These are phyloP conservation scores for Vultur gryphus DNA, from an alignment of 2,797 vertebrate genomes.

Conservation along the genomic window DNA sequence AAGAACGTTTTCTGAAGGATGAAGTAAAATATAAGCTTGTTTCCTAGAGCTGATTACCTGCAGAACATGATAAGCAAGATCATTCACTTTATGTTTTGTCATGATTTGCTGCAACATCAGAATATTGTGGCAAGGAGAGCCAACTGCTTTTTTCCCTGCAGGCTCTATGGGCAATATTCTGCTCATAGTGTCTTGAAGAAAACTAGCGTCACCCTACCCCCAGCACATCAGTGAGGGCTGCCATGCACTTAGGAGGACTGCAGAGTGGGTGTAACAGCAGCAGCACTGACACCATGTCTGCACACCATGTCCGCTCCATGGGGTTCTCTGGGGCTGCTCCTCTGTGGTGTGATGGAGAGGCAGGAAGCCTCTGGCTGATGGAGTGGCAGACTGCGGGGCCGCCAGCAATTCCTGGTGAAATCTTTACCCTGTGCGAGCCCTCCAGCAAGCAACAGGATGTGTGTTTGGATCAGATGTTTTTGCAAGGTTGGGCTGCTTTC, in stretches of 20 bases:
- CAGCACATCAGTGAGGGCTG: neutral
- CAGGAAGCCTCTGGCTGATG: neutral
- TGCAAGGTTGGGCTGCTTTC: neutral
- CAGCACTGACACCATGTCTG: accelerated
- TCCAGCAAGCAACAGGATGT: neutral
- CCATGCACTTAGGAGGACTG: neutral
- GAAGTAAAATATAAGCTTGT: neutral
- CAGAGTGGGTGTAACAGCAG: neutral
- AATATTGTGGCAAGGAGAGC: neutral
- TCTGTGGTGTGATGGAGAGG: neutral
- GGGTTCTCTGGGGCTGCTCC: neutral
- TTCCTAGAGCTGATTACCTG: neutral
- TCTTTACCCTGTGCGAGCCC: neutral
- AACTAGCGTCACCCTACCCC: neutral
- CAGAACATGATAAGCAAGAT: neutral
- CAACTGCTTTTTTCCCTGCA: neutral
- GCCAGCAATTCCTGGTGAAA: neutral
- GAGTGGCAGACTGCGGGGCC: neutral
- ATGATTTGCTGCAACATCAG: neutral
- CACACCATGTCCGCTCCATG: neutral
- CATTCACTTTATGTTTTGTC: neutral
- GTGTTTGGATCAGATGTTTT: neutral
- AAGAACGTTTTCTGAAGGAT: neutral
- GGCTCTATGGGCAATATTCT: neutral
- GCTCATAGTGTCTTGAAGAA: neutral